Evolutionary conservation across 2,888 invertebrate genomes (phyloP), one percentile per base, ranked within the genome.

Genomic region (Troides oblongomaculatus): DNA sequence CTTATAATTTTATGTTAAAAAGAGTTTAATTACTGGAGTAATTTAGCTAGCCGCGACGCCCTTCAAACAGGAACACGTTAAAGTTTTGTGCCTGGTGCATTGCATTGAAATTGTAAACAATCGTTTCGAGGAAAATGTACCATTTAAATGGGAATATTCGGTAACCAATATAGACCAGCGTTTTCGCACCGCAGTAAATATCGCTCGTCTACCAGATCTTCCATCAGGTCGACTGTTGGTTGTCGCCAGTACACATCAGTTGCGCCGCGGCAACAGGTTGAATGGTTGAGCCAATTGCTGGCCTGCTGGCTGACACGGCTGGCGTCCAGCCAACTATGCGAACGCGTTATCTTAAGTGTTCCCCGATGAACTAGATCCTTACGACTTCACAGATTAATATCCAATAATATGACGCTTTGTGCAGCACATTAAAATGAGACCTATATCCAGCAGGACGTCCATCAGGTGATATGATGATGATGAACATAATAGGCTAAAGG

Each of bases 91-190:
- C 30, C 3, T 30, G 4, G 30, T 30, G 30, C 30, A 30, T 5
- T 30, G 30, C 30, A 30, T 30, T 30, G 30, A 30, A 30, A 30
- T 30, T 30, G 30, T 3, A 30, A 30, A 30, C 30, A 3, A 30
- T 10, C 7, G n/a, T 14, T 53, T 30, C n/a, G 21, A 64, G 64
- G 64, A 64, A 64, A 64, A 64, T 23, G 64, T 64, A 12, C 5
- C 64, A 25, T 21, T 14, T n/a, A 56, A 21, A n/a, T 18, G 6
- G 21, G 8, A 50, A 50, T 14, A 53, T 25, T 50, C 53, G 18
- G 46, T 50, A 14, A 36, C 56, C n/a, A 53, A 64, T 64, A 64
- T 21, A 64, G 64, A 12, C 12, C 62, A 12, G 46, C 14, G 1
- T 63, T 25, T 23, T 25, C 46, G 25, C 62, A 53, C 18, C 18